Conservation (phyloP, 2,113 vertebrate species). For the Gadus macrocephalus region DNA sequence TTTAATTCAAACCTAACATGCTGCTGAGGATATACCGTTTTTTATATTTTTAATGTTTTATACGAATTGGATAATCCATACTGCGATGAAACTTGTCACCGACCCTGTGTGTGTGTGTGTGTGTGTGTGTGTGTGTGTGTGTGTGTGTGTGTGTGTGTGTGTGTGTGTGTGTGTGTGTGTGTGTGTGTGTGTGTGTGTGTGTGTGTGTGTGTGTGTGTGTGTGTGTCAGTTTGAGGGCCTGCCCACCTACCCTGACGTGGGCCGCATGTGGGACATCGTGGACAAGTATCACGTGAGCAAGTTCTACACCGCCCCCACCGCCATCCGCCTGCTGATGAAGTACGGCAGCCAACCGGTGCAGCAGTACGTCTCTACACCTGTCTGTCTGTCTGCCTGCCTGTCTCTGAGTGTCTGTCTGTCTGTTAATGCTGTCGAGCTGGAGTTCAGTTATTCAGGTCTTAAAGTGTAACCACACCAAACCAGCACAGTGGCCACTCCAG, state of each 20-base stretch:
- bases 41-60: no score
- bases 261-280: constrained; percentile 88
- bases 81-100: no score
- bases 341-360: constrained; percentile 87
- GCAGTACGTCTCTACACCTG: constrained; percentile 70
- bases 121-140: neutral
- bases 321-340: constrained; percentile 96
- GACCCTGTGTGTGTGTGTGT: neutral
- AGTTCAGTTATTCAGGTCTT: no score
- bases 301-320: constrained; percentile 97
- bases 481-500: no score
- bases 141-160: no score
- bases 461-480: no score
- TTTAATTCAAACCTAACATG: no score
- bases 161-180: neutral
- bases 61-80: no score
- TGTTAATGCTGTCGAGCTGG: neutral
- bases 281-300: constrained; percentile 95
- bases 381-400: neutral
- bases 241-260: constrained; percentile 86
- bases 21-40: no score
- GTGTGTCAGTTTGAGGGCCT: constrained; percentile 90
- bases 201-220: neutral
- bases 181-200: neutral
- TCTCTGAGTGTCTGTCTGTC: neutral